Evolutionary conservation across 2,888 invertebrate genomes (phyloP), one percentile per base, ranked within the genome.

Genomic region (Ctena decussata): DNA sequence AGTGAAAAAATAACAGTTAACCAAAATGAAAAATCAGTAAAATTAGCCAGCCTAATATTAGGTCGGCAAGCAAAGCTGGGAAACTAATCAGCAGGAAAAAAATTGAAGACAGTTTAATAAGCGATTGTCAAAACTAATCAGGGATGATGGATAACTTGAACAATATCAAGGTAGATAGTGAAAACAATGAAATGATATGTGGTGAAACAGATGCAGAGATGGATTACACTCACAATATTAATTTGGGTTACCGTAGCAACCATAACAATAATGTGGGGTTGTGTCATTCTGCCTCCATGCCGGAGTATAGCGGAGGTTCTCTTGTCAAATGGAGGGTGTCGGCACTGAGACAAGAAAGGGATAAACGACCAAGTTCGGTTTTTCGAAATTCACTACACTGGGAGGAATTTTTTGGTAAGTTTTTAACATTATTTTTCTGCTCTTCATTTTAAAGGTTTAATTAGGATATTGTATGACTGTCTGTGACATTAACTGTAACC

Each of bases 331-430:
- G 87, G 87, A 70, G 85, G 39, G 37, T 80, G 41, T 74, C 77
- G 6, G 53, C 71, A 6, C 21, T 70, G 27, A 77, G 39, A 44
- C 74, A 75, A 57, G 57, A 69, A 27, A 69, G 53, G 18, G 80
- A 57, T 39, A 87, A 80, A n/a, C 44, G 82, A 35, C 72, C 75
- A 18, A 82, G 72, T 32, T 53, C 75, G 1, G 39, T 37, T 0
- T 76, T 78, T 27, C 77, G 87, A 37, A 82, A 83, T 49, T 87
- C 87, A 0, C 65, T 87, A 11, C 87, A 87, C 72, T 87, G 87
- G 87, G 87, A 87, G 53, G 87, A 87, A 70, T 85, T 87, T 73
- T 87, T 87, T 69, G 87, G 87, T 87, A 85, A 84, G 65, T 65
- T 21, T 46, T n/a, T n/a, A n/a, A n/a, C n/a, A n/a, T n/a, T n/a